Percentiles rank a stretch among this genome's conserved stretches.
These are phyloP conservation scores for Noctua pronuba DNA, from an alignment of 2,888 invertebrate genomes.

Conservation along the genomic window DNA sequence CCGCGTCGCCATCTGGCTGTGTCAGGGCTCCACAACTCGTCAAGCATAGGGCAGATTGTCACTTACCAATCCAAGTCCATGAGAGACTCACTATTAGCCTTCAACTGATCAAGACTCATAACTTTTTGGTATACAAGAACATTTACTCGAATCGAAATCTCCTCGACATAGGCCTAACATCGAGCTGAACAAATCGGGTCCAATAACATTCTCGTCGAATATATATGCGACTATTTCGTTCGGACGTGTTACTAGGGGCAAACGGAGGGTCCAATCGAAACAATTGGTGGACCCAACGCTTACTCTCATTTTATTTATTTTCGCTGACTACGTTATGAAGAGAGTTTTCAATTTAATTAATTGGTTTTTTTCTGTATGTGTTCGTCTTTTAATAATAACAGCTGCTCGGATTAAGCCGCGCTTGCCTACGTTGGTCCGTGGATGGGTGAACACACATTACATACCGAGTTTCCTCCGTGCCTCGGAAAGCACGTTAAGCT, in stretches of 20 bases:
- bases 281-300: conserved; percentile 34
- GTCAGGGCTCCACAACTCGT: no score
- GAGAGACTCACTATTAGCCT: neutral
- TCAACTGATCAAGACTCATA: neutral
- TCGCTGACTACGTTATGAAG: conserved; percentile 35
- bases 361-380: neutral
- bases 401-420: no score
- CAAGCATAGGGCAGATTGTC: no score
- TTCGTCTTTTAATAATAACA: no score
- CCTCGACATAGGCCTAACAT: conserved; percentile 10
- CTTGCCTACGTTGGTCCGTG: no score
- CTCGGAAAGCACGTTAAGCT: no score
- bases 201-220: conserved; percentile 34
- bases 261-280: conserved; percentile 28
- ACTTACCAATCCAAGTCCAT: no score
- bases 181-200: conserved; percentile 37
- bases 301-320: conserved; percentile 47
- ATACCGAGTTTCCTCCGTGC: no score
- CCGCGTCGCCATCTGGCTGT: no score
- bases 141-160: conserved; percentile 21
- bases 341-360: conserved; percentile 39
- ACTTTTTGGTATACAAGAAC: neutral
- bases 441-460: no score
- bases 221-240: conserved; percentile 37
- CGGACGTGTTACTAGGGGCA: conserved; percentile 40